Evolutionary conservation across 2,888 invertebrate species (phyloP).

Genomic region (Lagria hirta): DNA sequence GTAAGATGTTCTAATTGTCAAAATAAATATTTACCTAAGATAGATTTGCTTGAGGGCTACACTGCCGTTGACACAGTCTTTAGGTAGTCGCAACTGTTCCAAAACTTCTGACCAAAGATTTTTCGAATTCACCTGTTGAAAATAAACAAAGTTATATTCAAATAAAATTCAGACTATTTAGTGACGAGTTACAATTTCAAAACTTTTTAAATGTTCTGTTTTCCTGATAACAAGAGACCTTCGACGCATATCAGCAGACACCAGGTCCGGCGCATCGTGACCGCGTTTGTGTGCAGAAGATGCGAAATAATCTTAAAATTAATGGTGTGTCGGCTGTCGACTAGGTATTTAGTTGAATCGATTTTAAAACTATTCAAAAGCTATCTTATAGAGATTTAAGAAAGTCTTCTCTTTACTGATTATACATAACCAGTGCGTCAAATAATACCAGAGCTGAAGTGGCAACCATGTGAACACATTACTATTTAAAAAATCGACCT

Average conservation of each 20-base stretch:
- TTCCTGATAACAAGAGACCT: conserved; percentile 18
- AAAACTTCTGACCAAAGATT: conserved; percentile 86
- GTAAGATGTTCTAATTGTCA: background rate
- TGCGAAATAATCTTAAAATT: no score
- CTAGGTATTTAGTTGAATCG: no score
- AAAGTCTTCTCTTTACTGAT: no score
- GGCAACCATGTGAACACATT: no score
- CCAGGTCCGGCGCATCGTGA: conserved; percentile 21
- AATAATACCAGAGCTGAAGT: no score
- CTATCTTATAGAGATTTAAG: no score
- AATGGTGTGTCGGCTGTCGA: no score
- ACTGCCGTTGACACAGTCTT: conserved; percentile 85
- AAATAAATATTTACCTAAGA: conserved; percentile 70
- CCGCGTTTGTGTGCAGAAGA: no score
- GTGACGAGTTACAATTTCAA: background rate
- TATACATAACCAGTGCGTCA: no score
- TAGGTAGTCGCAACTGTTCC: conserved; percentile 73
- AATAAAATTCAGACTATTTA: background rate
- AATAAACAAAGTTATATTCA: conserved; percentile 1
- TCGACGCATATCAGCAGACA: conserved; percentile 23
- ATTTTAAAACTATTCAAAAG: no score
- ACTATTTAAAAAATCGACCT: no score
- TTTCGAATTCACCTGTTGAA: conserved; percentile 77
- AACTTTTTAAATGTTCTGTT: conserved; percentile 14
- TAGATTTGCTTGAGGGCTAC: conserved; percentile 84